Percentiles rank a stretch among this genome's conserved stretches.
phyloP scores from a whole-genome alignment of 2,113 vertebrate genomes.

The Myotis davidii region DNA sequence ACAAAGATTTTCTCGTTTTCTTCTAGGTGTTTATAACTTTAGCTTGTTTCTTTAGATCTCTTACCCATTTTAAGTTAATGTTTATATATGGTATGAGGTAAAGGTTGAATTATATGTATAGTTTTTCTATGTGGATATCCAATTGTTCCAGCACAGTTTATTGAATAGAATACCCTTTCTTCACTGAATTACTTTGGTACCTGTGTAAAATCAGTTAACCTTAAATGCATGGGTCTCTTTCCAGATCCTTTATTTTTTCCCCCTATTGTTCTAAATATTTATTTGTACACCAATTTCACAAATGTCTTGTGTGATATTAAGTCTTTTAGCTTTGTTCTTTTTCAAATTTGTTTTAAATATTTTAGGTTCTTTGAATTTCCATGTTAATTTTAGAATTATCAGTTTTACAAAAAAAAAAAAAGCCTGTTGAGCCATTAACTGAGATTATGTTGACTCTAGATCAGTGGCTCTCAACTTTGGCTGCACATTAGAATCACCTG shows the following conservation, averaged over 20 bases:
- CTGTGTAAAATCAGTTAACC: background rate
- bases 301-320: background rate
- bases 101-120: background rate
- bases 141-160: background rate
- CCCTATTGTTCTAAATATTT: background rate
- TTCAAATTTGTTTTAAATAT: constrained; percentile 29
- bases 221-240: background rate
- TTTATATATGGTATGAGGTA: background rate
- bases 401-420: background rate
- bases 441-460: background rate
- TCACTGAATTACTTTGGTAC: background rate
- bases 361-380: constrained; percentile 5
- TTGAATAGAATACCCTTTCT: background rate
- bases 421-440: background rate
- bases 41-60: background rate
- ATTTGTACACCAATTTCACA: background rate
- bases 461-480: background rate
- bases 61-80: background rate
- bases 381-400: constrained; percentile 7
- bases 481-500: too few species aligned
- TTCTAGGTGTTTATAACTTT: constrained; percentile 13
- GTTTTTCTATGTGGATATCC: background rate
- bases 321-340: constrained; percentile 29
- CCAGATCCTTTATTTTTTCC: background rate
- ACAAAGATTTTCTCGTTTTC: constrained; percentile 32